Conservation (phyloP, 2,888 invertebrate species). For the Embidobia sp. region DNA sequence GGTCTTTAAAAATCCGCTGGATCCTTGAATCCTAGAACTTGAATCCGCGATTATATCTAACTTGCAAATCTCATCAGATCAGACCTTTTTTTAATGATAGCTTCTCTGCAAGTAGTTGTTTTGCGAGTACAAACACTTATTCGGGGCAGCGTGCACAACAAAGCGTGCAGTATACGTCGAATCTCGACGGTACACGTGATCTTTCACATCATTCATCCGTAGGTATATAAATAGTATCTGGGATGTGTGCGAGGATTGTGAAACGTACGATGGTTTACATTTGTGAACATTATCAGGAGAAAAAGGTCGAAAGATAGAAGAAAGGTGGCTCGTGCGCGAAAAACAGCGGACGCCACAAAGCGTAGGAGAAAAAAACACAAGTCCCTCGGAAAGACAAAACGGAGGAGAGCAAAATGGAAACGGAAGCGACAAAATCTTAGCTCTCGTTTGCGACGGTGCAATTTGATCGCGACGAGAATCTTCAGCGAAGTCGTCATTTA, state of each 20-base stretch:
- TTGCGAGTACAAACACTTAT: not conserved
- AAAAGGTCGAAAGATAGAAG: slow-evolving; percentile 7
- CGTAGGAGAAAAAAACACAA: slow-evolving; percentile 1
- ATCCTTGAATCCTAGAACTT: too few species aligned
- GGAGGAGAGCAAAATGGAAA: too few species aligned
- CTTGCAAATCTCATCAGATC: too few species aligned
- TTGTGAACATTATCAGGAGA: slow-evolving; percentile 21
- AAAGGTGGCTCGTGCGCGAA: slow-evolving; percentile 10
- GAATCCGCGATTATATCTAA: too few species aligned
- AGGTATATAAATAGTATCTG: slow-evolving; percentile 46
- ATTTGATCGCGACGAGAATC: slow-evolving; percentile 4
- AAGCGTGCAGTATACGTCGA: slow-evolving; percentile 36
- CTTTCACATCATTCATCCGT: slow-evolving; percentile 44
- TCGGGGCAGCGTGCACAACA: not conserved
- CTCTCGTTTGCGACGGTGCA: too few species aligned
- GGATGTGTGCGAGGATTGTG: slow-evolving; percentile 41
- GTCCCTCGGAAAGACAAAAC: too few species aligned
- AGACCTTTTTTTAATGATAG: too few species aligned
- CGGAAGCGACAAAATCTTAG: slow-evolving; percentile 18
- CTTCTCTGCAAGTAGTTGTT: too few species aligned
- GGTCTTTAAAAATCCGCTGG: too few species aligned
- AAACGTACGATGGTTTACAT: slow-evolving; percentile 20
- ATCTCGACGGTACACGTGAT: slow-evolving; percentile 35
- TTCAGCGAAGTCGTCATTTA: slow-evolving; percentile 42
- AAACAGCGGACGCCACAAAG: not conserved